A percentile compares a stretch with the other conserved stretches of the same genome.
These are phyloP conservation scores for Lysandra bellargus DNA, from an alignment of 2,888 invertebrate genomes.

Conservation along the genomic window DNA sequence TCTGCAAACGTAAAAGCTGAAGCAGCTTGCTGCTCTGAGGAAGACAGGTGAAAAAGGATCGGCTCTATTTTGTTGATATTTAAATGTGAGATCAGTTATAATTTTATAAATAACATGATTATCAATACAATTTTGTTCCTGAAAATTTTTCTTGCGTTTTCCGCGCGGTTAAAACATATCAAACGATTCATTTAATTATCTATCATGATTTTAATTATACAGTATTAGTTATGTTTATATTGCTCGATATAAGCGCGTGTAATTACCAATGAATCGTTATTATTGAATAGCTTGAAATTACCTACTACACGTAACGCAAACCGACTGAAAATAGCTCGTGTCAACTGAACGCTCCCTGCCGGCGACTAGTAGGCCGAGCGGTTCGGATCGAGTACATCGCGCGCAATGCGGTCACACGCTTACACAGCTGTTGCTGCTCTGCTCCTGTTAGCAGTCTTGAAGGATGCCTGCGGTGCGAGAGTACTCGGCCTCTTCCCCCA, in stretches of 20 bases:
- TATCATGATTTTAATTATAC: too few relatives aligned
- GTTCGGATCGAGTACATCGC: slow-evolving; percentile 42
- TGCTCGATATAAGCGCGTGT: neutral
- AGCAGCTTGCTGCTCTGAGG: too few relatives aligned
- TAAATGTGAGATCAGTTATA: too few relatives aligned
- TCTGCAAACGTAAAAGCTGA: too few relatives aligned
- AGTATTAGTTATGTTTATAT: neutral
- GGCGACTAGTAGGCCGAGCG: slow-evolving; percentile 42
- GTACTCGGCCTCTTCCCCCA: slow-evolving; percentile 71
- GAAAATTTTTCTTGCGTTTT: too few relatives aligned
- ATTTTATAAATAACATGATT: too few relatives aligned
- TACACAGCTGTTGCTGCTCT: slow-evolving; percentile 37
- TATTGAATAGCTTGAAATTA: neutral
- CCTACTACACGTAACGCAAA: neutral
- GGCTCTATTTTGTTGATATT: too few relatives aligned
- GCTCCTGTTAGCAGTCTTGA: slow-evolving; percentile 49
- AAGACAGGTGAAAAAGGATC: too few relatives aligned
- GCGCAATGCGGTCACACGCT: slow-evolving; percentile 57
- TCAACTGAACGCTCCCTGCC: slow-evolving; percentile 35
- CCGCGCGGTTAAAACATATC: too few relatives aligned
- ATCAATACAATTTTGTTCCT: too few relatives aligned
- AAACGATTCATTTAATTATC: too few relatives aligned
- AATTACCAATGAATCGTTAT: neutral
- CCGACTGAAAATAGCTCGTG: slow-evolving; percentile 46
- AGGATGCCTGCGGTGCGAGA: slow-evolving; percentile 52